Evolutionary conservation across 2,113 vertebrate genomes (phyloP).

Genomic region (Pachyramphus minor): DNA sequence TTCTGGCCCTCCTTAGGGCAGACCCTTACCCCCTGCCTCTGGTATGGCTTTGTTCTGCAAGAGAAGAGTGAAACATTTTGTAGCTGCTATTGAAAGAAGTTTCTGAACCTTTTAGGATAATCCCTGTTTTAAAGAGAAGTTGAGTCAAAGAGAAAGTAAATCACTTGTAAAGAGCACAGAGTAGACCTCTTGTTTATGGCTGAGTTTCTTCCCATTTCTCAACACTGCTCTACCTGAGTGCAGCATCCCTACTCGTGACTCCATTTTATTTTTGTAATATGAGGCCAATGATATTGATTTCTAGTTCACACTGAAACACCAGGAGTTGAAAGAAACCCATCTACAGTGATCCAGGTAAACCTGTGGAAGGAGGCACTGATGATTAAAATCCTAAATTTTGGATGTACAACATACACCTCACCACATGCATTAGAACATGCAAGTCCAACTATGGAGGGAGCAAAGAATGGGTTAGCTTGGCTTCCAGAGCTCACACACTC

Average conservation of each 20-base stretch:
- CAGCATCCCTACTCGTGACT: neutral
- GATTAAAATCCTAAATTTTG: neutral
- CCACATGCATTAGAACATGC: neutral
- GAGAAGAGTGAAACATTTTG: conserved; percentile 30
- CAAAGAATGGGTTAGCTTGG: conserved; percentile 32
- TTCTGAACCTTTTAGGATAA: conserved; percentile 29
- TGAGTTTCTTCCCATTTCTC: neutral
- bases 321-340: neutral
- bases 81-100: conserved; percentile 20
- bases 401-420: neutral
- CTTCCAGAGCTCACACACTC: conserved; percentile 60
- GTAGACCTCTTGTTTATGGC: neutral
- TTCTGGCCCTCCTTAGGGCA: neutral
- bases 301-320: neutral
- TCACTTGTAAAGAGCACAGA: neutral
- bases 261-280: neutral
- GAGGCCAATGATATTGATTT: neutral
- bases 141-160: neutral
- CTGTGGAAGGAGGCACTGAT: neutral
- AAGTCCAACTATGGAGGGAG: neutral
- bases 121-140: conserved; percentile 8
- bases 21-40: conserved; percentile 19
- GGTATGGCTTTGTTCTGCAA: neutral
- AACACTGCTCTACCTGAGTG: neutral
- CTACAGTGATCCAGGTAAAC: neutral